phyloP scores from a whole-genome alignment of 2,797 vertebrate species.

The Arnoldichthys spilopterus region DNA sequence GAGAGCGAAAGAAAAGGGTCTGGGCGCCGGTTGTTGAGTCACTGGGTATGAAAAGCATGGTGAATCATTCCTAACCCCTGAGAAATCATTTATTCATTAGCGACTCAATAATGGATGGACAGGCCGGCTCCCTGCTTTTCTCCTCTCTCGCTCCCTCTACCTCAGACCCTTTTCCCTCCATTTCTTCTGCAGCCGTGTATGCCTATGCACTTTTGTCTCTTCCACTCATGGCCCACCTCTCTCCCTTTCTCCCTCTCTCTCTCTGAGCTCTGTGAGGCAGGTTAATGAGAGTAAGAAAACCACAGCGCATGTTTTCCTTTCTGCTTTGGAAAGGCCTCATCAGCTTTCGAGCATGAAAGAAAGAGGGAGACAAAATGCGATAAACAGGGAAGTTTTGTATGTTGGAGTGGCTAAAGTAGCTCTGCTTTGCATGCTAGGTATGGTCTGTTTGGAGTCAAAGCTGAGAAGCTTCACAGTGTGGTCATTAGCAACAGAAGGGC shows the following conservation, averaged over 20 bases:
- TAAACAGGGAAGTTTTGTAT: conserved; percentile 64
- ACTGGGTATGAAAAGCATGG: conserved; percentile 35
- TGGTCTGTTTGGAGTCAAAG: neutral
- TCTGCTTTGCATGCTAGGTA: conserved; percentile 65
- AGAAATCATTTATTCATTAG: conserved; percentile 76
- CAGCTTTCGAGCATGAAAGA: conserved; percentile 81
- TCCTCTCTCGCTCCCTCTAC: conserved; percentile 63
- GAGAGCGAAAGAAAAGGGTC: conserved; percentile 45
- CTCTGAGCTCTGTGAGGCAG: conserved; percentile 74
- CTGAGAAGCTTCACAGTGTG: conserved; percentile 39
- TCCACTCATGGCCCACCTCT: conserved; percentile 68
- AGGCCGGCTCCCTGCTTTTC: conserved; percentile 56
- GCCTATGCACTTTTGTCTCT: conserved; percentile 52
- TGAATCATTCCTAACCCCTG: conserved; percentile 62
- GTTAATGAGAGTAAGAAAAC: conserved; percentile 92
- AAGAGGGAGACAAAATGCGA: conserved; percentile 42
- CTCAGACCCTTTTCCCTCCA: conserved; percentile 29
- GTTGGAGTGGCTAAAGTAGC: conserved; percentile 78
- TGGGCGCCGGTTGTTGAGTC: conserved; percentile 39
- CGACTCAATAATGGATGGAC: conserved; percentile 73
- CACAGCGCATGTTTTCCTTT: conserved; percentile 89
- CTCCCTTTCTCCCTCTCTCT: neutral
- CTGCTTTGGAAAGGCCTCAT: conserved; percentile 77
- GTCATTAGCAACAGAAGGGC: conserved; percentile 54
- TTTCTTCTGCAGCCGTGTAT: conserved; percentile 41